Percentiles rank a stretch among this genome's conserved stretches.
These are phyloP conservation scores for Polia nebulosa DNA, from an alignment of 2,888 invertebrate species.

Conservation along the genomic window DNA sequence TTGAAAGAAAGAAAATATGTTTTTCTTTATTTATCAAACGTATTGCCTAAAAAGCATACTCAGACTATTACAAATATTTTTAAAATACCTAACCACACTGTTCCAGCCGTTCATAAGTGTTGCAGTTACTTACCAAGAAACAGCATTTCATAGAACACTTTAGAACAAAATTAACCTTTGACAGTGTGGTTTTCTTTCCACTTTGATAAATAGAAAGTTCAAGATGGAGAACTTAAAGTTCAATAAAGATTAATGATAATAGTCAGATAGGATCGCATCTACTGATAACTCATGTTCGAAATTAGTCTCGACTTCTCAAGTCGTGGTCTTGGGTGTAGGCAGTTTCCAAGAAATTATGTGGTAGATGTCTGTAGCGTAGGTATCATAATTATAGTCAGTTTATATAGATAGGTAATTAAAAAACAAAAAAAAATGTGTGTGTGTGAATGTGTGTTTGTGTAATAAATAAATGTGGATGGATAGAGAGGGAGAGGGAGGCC, in stretches of 20 bases:
- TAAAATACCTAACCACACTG: too few relatives aligned
- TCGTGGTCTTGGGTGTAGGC: neutral
- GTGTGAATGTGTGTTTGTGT: too few relatives aligned
- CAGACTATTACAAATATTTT: neutral
- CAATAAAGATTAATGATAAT: slow-evolving; percentile 13
- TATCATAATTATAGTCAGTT: too few relatives aligned
- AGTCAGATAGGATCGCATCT: neutral
- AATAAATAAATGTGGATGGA: too few relatives aligned
- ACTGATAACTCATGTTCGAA: neutral
- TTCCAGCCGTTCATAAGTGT: neutral
- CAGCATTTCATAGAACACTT: too few relatives aligned
- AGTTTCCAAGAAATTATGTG: neutral
- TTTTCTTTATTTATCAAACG: too few relatives aligned
- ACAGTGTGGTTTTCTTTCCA: neutral
- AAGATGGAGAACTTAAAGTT: neutral
- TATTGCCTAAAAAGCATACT: neutral
- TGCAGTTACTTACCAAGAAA: neutral
- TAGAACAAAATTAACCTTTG: neutral
- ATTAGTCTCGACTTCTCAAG: slow-evolving; percentile 1
- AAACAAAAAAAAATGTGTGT: too few relatives aligned
- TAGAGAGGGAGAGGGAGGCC: too few relatives aligned
- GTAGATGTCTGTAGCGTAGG: neutral
- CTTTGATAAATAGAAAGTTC: neutral
- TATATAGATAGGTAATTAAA: too few relatives aligned
- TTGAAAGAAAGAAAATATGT: neutral